Base-by-base conservation (phyloP, 2,888 invertebrate genomes). In the Vanessa cardui region DNA sequence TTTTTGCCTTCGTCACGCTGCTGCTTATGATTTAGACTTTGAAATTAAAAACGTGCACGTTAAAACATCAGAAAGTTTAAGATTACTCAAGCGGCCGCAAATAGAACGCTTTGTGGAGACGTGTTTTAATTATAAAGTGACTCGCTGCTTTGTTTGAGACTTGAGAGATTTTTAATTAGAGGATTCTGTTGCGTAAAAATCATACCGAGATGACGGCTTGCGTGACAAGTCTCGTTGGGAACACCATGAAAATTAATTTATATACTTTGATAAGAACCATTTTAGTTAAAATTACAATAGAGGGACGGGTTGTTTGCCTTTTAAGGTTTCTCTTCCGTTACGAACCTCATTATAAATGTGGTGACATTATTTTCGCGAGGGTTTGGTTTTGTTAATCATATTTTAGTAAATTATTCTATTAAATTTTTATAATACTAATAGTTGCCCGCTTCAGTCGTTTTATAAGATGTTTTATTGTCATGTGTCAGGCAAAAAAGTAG, bases 81-180 rank as follows among this genome's bases (percentile, higher is more conserved):
- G 72, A 68, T 73, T 73, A 62, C 70, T 71, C 58, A 64, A 71
- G 62, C 72, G 56, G 63, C 59, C 71, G 58, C 70, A 70, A 71
- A 65, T 58, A 75, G 68, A 71, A 66, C 67, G 67, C 66, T 71
- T 69, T 60, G 68, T 73, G 56, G 31, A 70, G 68, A 70, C 66
- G 70, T 65, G 65, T 73, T 74, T 76, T 73, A 74, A 76, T 76
- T 76, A 71, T 72, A 73, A 73, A 73, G 56, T 69, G 65, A 65
- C 60, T 62, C 58, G 26, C 56, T 62, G 56, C 39, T 66, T 47
- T 62, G 49, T 58, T 61, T 56, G 56, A 56, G 56, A 54, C 45
- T 60, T 18, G 58, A 21, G 66, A 66, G 54, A 20, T 56, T 61
- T 66, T 60, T 58, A 58, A 64, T 64, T 64, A 58, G 47, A 33